Base-by-base conservation (phyloP, 2,113 vertebrate species). In the Actinemys pallida region DNA sequence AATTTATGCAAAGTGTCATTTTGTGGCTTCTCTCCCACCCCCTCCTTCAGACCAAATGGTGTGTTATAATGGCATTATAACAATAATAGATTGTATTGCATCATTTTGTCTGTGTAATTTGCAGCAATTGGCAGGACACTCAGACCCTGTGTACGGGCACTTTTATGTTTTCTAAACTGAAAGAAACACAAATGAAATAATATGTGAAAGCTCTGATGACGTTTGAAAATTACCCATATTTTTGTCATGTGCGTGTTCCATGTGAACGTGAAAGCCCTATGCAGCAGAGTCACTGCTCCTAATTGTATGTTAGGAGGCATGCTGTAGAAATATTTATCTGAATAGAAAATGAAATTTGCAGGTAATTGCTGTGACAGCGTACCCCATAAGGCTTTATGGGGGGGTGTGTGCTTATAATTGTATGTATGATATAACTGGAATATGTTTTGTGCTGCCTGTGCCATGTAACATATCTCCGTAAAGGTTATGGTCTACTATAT, bases 241-340 rank as follows among this genome's bases (percentile, higher is more conserved):
- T 76, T 76, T 76, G 19, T 25, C 39, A 45, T 25, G 20, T 72
- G 10, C 8, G 10, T 72, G n/a, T 72, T 72, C 20, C 20, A 72
- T 0, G 6, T 93, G 90, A 90, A 95, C 86, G 80, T 92, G 89
- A 39, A 92, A 93, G 90, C 82, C 84, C 89, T 92, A 88, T 96
- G 90, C 3, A 3, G 5, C 2, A 27, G n/a, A 16, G 14, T 83
- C 91, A 56, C 49, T 91, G 86, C 89, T 88, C 84, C 90, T 87
- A 90, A 62, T 57, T 14, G 0, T 6, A 42, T 10, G 19, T 25
- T 45, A 20, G 10, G 72, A 45, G n/a, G 12, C 39, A 22, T 24
- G 39, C 39, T 76, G 10, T 45, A 39, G 72, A 76, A 42, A 76
- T 25, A 45, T 76, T 45, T 45, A 24, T 24, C n/a, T 76, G 39